Base-by-base conservation (phyloP, 2,888 invertebrate genomes). In the Pseudoips prasinana region DNA sequence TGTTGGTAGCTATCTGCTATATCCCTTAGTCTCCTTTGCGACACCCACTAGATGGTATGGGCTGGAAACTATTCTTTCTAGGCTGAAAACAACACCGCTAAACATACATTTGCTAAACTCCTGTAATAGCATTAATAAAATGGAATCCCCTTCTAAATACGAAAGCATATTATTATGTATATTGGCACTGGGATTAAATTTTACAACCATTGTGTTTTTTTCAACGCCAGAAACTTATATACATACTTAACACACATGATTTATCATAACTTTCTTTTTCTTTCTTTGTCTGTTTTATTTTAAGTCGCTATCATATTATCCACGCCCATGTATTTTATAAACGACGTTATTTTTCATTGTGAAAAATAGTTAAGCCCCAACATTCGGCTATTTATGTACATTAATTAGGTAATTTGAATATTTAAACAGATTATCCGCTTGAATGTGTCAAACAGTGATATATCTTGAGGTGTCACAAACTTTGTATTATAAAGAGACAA, bases 331-430 rank as follows among this genome's bases (percentile, higher is more conserved):
- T 51, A 37, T 39, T 24, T 42, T 33, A 47, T 39, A 57, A 55
- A 53, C 39, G 49, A 53, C 40, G 54, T 29, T 33, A 53, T 55
- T 51, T 55, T 52, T 55, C 37, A 46, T 30, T 39, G 39, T 54
- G 53, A 57, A 52, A 57, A 57, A 46, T 53, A 32, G 42, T 41
- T 41, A 52, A 55, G 42, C 42, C 40, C 33, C 40, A 53, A 45
- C 42, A 36, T 52, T 37, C 52, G 43, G 39, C 45, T 46, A 45
- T 53, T 56, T 46, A 53, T 49, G 38, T 30, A 49, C 54, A 57
- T 49, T 49, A 55, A 49, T 55, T 53, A 55, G 43, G 46, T 46
- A 53, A 48, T 49, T 57, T 53, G 42, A 55, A 55, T 57, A 53
- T 57, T 57, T 53, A 49, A 41, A 57, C 46, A 40, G 58, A 55